Conservation (phyloP, 2,888 invertebrate species). For the Melipona beecheii region DNA sequence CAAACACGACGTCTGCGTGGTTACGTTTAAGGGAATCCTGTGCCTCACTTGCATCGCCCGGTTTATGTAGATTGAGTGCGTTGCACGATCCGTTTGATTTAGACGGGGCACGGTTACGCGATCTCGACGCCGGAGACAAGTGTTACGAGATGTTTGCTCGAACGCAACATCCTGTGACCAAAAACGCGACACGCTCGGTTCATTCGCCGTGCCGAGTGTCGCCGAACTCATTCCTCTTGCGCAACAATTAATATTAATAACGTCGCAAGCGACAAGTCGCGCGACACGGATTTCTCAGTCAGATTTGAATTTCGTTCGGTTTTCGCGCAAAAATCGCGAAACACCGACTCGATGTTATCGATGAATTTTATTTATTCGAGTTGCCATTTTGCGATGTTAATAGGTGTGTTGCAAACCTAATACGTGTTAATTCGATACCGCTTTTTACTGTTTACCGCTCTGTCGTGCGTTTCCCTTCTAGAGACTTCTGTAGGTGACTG, state of each 20-base stretch:
- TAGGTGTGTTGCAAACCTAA: background rate
- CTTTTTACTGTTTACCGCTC: background rate
- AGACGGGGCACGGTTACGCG: constrained; percentile 24
- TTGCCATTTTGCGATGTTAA: constrained; percentile 34
- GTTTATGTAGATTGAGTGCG: constrained; percentile 31
- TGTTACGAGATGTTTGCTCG: constrained; percentile 26
- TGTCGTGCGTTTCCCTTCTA: no score
- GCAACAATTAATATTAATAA: background rate
- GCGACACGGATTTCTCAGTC: background rate
- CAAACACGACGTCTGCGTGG: constrained; percentile 8
- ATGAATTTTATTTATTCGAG: constrained; percentile 1
- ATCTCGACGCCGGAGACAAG: background rate
- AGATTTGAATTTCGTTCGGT: no score
- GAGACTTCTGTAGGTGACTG: background rate
- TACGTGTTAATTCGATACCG: background rate
- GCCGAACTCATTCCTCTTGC: background rate
- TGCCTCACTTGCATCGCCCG: constrained; percentile 19
- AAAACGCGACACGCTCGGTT: constrained; percentile 11
- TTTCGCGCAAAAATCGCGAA: background rate
- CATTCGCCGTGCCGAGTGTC: background rate
- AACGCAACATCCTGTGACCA: constrained; percentile 23
- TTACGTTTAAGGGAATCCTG: constrained; percentile 49
- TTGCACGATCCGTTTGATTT: constrained; percentile 16
- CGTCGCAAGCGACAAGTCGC: background rate
- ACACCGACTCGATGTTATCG: background rate